Percentiles rank a stretch among this genome's conserved stretches.
These are phyloP conservation scores for Spodoptera exigua DNA, from an alignment of 2,888 invertebrate species.

Conservation along the genomic window DNA sequence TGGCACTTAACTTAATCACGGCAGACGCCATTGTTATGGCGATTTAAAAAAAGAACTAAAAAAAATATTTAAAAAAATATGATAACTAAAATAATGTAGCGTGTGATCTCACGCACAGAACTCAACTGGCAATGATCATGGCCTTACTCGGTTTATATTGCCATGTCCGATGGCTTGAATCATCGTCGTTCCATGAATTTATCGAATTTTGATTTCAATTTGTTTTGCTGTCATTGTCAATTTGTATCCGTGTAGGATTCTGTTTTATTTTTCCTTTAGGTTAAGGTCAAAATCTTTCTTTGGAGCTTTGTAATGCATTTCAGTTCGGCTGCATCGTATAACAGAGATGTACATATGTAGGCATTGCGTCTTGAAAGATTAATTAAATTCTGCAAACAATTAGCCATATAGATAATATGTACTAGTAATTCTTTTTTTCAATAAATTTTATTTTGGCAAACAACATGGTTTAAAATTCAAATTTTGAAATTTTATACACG, in stretches of 20 bases:
- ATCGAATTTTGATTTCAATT: constrained; percentile 50
- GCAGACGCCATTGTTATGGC: constrained; percentile 81
- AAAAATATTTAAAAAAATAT: constrained; percentile 41
- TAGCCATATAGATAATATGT: too few relatives aligned
- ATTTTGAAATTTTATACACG: too few relatives aligned
- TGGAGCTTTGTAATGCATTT: not conserved
- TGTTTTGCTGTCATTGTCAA: constrained; percentile 47
- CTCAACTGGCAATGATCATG: constrained; percentile 82
- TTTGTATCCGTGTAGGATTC: constrained; percentile 49
- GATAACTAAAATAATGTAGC: constrained; percentile 59
- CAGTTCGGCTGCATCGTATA: too few relatives aligned
- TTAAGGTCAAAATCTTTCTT: constrained; percentile 17
- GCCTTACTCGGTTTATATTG: constrained; percentile 83
- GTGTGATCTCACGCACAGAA: constrained; percentile 69
- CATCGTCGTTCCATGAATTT: constrained; percentile 70
- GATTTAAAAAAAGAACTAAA: constrained; percentile 63
- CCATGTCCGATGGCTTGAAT: constrained; percentile 65
- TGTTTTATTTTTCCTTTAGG: constrained; percentile 18
- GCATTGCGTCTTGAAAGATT: too few relatives aligned
- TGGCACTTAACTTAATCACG: constrained; percentile 85
- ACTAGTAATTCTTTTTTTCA: too few relatives aligned
- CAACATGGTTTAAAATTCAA: too few relatives aligned
- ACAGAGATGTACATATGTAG: too few relatives aligned
- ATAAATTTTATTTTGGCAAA: too few relatives aligned
- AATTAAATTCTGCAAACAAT: too few relatives aligned